These are phyloP conservation scores for Pangasius krempfi DNA, from an alignment of 2,797 vertebrate genomes.

Conservation along the genomic window DNA sequence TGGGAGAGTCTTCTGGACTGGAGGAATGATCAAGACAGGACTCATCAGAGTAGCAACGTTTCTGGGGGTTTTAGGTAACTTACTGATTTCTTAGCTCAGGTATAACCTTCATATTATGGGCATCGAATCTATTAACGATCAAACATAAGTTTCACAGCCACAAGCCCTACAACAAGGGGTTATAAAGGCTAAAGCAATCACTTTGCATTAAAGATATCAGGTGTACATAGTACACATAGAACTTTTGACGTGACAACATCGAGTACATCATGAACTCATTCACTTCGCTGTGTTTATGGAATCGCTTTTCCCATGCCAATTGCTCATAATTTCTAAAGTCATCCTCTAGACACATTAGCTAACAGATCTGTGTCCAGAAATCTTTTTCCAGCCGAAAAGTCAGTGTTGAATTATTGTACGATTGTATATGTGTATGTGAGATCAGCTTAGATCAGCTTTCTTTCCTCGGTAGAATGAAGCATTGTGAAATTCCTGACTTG, in stretches of 20 bases:
- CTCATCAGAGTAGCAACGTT: background rate
- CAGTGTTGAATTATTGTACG: background rate
- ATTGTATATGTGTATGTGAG: background rate
- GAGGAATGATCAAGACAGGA: background rate
- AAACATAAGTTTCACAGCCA: background rate
- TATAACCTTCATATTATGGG: background rate
- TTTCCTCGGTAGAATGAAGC: background rate
- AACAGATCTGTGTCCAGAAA: background rate
- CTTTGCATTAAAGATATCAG: background rate
- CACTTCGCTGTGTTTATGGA: background rate
- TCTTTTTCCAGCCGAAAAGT: background rate
- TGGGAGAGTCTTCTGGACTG: background rate
- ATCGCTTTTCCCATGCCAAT: background rate
- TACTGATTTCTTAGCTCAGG: background rate
- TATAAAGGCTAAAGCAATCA: background rate
- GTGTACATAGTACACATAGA: background rate
- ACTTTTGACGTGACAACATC: background rate
- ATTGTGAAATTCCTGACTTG: background rate
- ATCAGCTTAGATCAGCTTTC: background rate
- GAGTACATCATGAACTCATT: background rate
- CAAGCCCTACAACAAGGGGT: background rate
- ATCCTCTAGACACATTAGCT: background rate
- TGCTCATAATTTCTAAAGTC: background rate
- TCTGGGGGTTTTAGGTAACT: background rate
- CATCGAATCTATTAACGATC: background rate